phyloP scores from a whole-genome alignment of 1,140 invertebrate species.

The Drosophila neocordata region DNA sequence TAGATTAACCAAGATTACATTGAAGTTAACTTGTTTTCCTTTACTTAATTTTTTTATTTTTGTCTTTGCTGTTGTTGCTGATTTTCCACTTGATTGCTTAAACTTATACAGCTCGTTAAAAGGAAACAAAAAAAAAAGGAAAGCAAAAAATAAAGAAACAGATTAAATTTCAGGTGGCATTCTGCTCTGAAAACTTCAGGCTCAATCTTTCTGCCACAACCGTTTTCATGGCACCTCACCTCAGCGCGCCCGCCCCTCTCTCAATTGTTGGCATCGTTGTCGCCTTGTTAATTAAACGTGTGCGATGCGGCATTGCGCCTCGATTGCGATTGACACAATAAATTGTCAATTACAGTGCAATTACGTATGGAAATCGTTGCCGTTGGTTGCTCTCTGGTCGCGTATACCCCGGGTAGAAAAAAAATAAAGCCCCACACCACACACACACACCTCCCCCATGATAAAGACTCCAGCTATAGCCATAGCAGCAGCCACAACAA shows the following conservation, averaged over 20 bases:
- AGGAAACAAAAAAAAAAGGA: constrained; percentile 2
- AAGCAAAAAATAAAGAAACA: constrained; percentile 30
- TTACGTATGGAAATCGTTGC: constrained; percentile 78
- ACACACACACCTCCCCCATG: not conserved
- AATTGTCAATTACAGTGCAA: constrained; percentile 81
- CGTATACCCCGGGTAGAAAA: constrained; percentile 25
- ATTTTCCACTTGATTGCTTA: constrained; percentile 58
- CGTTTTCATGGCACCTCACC: not conserved
- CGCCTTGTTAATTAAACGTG: constrained; percentile 79
- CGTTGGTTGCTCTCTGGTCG: constrained; percentile 17
- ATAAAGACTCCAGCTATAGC: constrained; percentile 18
- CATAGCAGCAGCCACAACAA: constrained; percentile 19
- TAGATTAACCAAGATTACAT: constrained; percentile 33
- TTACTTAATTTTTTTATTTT: constrained; percentile 35
- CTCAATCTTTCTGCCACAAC: not conserved
- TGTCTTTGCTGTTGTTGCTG: constrained; percentile 29
- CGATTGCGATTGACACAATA: constrained; percentile 81
- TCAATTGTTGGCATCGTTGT: constrained; percentile 63
- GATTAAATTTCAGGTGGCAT: constrained; percentile 58
- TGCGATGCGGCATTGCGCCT: constrained; percentile 68
- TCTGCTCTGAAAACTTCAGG: constrained; percentile 13
- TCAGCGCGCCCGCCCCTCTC: constrained; percentile 12
- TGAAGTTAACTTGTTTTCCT: constrained; percentile 19
- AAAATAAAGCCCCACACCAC: constrained; percentile 15
- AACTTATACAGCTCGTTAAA: constrained; percentile 57